A percentile compares a stretch with the other conserved stretches of the same genome.
Evolutionary conservation across 2,888 invertebrate genomes (phyloP).

Genomic region (Gortyna flavago): DNA sequence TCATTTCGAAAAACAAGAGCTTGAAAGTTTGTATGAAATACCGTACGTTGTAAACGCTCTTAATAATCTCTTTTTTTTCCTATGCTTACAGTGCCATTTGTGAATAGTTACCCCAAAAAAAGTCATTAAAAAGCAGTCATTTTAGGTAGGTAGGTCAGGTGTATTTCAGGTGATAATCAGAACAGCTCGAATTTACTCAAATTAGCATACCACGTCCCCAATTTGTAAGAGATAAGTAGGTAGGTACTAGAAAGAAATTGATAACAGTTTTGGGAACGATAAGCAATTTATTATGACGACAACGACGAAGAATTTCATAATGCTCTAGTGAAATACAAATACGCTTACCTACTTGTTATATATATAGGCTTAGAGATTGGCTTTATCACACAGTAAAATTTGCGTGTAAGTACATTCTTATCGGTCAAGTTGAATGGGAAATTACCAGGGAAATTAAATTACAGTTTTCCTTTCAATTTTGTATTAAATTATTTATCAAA

Average conservation of each 20-base stretch:
- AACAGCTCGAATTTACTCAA: neutral
- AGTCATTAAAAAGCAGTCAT: too few relatives aligned
- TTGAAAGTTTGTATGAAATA: too few relatives aligned
- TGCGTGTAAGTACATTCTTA: slow-evolving; percentile 10
- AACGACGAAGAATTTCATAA: slow-evolving; percentile 17
- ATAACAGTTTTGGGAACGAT: slow-evolving; percentile 3
- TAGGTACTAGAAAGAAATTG: slow-evolving; percentile 5
- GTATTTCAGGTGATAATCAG: too few relatives aligned
- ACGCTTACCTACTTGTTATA: slow-evolving; percentile 33
- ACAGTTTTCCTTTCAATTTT: slow-evolving; percentile 1
- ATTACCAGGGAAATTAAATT: neutral
- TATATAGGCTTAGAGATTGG: slow-evolving; percentile 35
- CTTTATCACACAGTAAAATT: slow-evolving; percentile 25
- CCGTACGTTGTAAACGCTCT: too few relatives aligned
- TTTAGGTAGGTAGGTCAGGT: too few relatives aligned
- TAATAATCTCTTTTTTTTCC: too few relatives aligned
- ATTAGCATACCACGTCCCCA: slow-evolving; percentile 1
- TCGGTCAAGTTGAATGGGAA: slow-evolving; percentile 52
- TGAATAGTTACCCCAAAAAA: too few relatives aligned
- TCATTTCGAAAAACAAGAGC: too few relatives aligned
- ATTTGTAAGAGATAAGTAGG: neutral
- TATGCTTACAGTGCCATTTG: too few relatives aligned
- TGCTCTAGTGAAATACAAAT: slow-evolving; percentile 31
- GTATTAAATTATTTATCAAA: neutral
- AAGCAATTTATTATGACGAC: slow-evolving; percentile 19